Evolutionary conservation across 2,888 invertebrate genomes (phyloP).

Genomic region (Cetonia aurata): DNA sequence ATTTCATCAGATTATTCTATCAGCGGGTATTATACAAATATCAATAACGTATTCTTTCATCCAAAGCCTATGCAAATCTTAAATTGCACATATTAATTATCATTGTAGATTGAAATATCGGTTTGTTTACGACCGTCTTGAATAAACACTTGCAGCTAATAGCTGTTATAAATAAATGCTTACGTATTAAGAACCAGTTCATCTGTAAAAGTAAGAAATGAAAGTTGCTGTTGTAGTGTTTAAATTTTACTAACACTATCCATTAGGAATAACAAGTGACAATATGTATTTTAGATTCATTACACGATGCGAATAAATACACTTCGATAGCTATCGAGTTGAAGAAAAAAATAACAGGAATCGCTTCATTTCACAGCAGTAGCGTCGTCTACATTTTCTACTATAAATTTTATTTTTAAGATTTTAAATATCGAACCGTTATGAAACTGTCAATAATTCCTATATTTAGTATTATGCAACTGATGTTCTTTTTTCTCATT

Average conservation of each 20-base stretch:
- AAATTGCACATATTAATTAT: conserved; percentile 14
- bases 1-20: too few species aligned
- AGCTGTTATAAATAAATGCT: background rate
- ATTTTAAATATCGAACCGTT: background rate
- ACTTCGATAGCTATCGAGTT: conserved; percentile 19
- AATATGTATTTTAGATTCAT: conserved; percentile 6
- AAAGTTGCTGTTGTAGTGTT: conserved; percentile 25
- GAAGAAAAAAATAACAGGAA: conserved; percentile 1
- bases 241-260: conserved; percentile 32
- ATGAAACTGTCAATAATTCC: background rate
- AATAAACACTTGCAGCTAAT: background rate
- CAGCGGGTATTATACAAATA: too few species aligned
- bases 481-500: background rate
- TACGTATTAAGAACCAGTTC: conserved; percentile 23
- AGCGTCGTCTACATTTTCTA: too few species aligned
- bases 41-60: background rate
- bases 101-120: background rate
- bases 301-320: conserved; percentile 16
- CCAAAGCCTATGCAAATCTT: background rate
- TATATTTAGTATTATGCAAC: conserved; percentile 12
- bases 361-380: background rate
- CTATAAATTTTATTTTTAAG: too few species aligned
- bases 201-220: conserved; percentile 39
- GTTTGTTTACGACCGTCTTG: background rate
- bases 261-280: conserved; percentile 29